phyloP scores from a whole-genome alignment of 1,140 invertebrate species.

The Homarus americanus region DNA sequence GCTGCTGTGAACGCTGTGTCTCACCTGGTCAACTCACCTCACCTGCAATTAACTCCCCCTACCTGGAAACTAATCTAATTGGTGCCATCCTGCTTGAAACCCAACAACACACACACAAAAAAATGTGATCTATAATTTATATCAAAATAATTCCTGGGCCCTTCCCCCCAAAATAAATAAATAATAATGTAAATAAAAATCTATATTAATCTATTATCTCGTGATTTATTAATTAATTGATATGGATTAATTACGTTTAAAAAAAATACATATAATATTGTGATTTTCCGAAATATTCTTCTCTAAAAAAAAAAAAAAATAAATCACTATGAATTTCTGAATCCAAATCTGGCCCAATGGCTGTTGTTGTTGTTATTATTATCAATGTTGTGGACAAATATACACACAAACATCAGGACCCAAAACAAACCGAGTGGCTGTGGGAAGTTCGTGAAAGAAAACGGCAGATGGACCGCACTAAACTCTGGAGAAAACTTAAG shows the following conservation, averaged over 20 bases:
- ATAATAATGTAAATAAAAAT: neutral
- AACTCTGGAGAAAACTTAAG: constrained; percentile 76
- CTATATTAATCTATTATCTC: neutral
- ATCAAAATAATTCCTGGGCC: no score
- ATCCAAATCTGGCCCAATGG: no score
- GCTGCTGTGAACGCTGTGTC: constrained; percentile 13
- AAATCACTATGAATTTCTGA: no score
- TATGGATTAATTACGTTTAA: no score
- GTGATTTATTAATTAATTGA: no score
- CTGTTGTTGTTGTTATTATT: no score
- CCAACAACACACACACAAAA: neutral
- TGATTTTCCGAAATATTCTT: no score
- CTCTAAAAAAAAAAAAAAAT: no score
- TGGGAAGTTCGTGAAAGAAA: constrained; percentile 90
- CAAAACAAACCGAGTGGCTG: constrained; percentile 91
- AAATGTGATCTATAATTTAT: no score
- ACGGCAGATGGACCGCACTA: constrained; percentile 84
- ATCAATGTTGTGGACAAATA: no score
- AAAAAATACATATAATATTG: no score
- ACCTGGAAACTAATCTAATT: neutral
- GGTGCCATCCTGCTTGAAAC: neutral
- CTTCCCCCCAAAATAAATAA: no score
- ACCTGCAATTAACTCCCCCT: constrained; percentile 12
- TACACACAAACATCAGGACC: constrained; percentile 83
- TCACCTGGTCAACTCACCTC: neutral